Base-by-base conservation (phyloP, 2,888 invertebrate species). In the Scaptomyza reducta region DNA sequence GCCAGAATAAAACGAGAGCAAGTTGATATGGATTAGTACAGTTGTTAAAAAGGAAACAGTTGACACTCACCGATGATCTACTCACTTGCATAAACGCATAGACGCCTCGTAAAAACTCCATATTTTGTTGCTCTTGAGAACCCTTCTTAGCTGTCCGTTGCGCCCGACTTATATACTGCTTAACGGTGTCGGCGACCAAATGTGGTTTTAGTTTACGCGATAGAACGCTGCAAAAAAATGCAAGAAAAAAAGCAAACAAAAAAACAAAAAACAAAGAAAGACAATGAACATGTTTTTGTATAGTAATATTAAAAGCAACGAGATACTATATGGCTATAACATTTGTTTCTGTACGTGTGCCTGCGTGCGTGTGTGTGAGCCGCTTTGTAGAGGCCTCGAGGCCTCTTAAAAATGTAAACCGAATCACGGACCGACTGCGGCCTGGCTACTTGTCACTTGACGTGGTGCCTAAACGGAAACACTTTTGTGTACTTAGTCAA, bases 41-140 rank as follows among this genome's bases (percentile, higher is more conserved):
- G 73, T 88, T 89, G 90, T 91, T 91, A 90, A 56, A 90, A 74
- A 90, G 89, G 89, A 88, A 84, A 88, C 80, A 89, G 81, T 88
- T 83, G 91, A 92, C 91, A 92, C 92, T 92, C 91, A 92, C 92
- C 92, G 92, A 92, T 91, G 92, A 92, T 92, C 92, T 92, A 92
- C 92, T 92, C 91, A 92, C 92, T 92, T 92, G 92, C 92, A 92
- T 92, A 91, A 92, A 92, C 90, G 92, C 92, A 92, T 92, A 92
- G 87, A 92, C 92, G 78, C 92, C 92, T 79, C 92, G 92, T 92
- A 92, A 92, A 92, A 92, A 92, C 91, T 92, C 92, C 92, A 92
- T 92, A 91, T 91, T 92, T 83, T 91, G 92, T 86, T 92, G 91
- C 89, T 89, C 88, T 82, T 90, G 87, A 56, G 91, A 83, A 81